phyloP scores from a whole-genome alignment of 2,113 vertebrate species.

The Oreochromis aureus region DNA sequence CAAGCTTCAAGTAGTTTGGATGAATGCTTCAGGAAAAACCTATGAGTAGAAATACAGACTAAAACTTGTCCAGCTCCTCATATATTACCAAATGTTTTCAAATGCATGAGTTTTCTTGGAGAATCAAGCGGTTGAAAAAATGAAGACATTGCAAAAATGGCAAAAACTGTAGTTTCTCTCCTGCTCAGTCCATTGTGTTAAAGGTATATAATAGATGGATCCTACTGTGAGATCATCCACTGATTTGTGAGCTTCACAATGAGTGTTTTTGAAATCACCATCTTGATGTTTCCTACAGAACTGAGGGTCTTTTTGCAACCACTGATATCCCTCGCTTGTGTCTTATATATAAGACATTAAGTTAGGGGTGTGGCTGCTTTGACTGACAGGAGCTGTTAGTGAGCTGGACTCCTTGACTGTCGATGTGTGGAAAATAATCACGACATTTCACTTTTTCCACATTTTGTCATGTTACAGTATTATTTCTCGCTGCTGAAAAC shows the following conservation, averaged over 20 bases:
- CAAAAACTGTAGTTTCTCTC: not conserved
- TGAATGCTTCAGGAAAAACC: not conserved
- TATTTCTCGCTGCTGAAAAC: too few relatives aligned
- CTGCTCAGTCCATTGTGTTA: not conserved
- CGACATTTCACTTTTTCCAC: not conserved
- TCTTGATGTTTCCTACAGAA: not conserved
- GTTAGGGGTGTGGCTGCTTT: not conserved
- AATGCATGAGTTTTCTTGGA: not conserved
- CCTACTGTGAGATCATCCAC: not conserved
- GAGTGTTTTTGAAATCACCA: not conserved
- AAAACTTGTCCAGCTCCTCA: not conserved
- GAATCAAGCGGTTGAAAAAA: not conserved
- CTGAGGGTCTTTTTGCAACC: not conserved
- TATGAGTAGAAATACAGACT: not conserved
- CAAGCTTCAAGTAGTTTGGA: not conserved
- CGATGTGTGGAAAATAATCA: not conserved
- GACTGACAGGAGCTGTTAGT: not conserved
- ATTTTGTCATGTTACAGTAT: not conserved
- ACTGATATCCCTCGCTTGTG: accelerated
- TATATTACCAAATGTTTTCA: not conserved
- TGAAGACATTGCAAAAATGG: not conserved
- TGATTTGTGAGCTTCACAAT: not conserved
- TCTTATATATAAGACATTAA: not conserved
- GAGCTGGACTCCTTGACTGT: not conserved
- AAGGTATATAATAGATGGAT: not conserved